Evolutionary conservation across 2,113 vertebrate genomes (phyloP), one percentile per base, ranked within the genome.

Genomic region (Halichoerus grypus): DNA sequence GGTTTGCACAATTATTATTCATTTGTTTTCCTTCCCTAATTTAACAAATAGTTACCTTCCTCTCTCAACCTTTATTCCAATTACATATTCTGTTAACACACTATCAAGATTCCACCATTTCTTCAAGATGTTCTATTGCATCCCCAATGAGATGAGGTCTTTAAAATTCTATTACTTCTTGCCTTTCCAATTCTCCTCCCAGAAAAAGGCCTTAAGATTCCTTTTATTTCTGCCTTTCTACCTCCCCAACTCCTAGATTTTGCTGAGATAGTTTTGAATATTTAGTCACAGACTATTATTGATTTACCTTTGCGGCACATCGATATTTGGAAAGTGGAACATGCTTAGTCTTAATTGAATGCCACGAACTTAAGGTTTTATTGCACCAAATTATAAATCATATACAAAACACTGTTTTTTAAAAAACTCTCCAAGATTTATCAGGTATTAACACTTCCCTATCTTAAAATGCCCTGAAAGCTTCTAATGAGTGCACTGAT

Each of bases 141-240:
- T n/a, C 86, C 31, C 31, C n/a, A 87, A 63, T 8, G 49, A 22
- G 28, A 61, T 31, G 49, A 76, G 39, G 69, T 42, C 6, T 90
- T 95, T 39, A 69, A 93, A 86, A 92, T 77, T 26, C 22, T 79
- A 82, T 86, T 59, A 81, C 46, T 81, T 57, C 18, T 74, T 57
- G 2, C 19, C 33, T 53, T 71, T 11, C 55, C n/a, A 79, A n/a
- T 28, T 8, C 7, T 49, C 36, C 7, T 24, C 16, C 19, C 36
- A 24, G 15, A 14, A 24, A 24, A 79, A 71, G 82, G 31, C 7
- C 55, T 24, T 74, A 67, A 80, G 71, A 92, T 46, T 67, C 42
- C 18, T 87, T 95, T 91, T 63, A n/a, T 46, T 65, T 83, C 31
- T 91, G 51, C 13, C 26, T 81, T 95, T 96, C 65, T 86, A 90